A percentile compares a stretch with the other conserved stretches of the same genome.
phyloP scores from a whole-genome alignment of 2,888 invertebrate species.

The Augochlorella aurata region DNA sequence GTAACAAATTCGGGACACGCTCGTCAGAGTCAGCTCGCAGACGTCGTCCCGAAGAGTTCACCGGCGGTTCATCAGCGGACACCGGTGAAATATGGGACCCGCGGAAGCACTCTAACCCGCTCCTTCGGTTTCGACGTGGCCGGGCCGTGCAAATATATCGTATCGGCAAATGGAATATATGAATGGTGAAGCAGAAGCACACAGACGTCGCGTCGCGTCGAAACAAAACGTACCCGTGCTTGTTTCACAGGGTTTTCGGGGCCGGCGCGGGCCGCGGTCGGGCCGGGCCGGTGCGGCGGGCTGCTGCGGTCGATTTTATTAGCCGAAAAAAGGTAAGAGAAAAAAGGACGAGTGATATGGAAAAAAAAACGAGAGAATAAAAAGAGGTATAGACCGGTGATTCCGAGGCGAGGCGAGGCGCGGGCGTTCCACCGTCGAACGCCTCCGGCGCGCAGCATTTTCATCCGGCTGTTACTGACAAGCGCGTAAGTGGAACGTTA shows the following conservation, averaged over 20 bases:
- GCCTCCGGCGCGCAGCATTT: slow-evolving; percentile 5
- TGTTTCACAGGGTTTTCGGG: slow-evolving; percentile 13
- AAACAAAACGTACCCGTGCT: neutral
- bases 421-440: neutral
- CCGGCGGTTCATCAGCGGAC: neutral
- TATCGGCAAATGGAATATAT: slow-evolving; percentile 23
- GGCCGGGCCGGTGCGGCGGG: neutral
- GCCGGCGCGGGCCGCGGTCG: neutral
- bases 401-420: neutral
- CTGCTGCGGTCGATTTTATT: neutral
- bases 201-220: neutral
- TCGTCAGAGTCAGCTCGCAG: too few relatives aligned
- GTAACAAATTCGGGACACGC: too few relatives aligned
- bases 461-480: slow-evolving; percentile 22
- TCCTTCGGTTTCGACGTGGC: slow-evolving; percentile 4
- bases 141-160: slow-evolving; percentile 12
- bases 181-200: slow-evolving; percentile 20
- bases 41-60: too few relatives aligned
- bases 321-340: neutral
- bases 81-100: neutral
- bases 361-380: neutral
- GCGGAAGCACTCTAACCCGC: neutral
- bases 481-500: slow-evolving; percentile 16
- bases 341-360: neutral
- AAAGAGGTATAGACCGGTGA: neutral